Percentiles rank a stretch among this genome's conserved stretches.
phyloP scores from a whole-genome alignment of 2,113 vertebrate genomes.

The Nibea albiflora region DNA sequence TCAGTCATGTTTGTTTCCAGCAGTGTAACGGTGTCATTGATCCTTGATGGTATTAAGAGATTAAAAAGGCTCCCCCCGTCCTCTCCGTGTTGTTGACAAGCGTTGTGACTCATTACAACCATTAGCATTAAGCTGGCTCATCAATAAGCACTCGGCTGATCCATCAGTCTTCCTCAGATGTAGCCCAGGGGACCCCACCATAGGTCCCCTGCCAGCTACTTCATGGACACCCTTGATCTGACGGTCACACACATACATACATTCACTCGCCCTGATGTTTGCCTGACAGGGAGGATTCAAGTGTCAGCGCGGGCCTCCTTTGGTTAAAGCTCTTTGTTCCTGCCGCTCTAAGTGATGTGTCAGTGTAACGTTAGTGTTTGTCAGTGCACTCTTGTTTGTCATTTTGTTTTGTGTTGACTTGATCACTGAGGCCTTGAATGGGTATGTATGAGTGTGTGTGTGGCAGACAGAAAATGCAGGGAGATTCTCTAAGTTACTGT shows the following conservation, averaged over 20 bases:
- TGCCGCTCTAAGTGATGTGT: slow-evolving; percentile 37
- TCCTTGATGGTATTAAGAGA: slow-evolving; percentile 79
- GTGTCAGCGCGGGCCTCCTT: slow-evolving; percentile 30
- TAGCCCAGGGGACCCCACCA: slow-evolving; percentile 54
- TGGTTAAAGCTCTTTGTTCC: slow-evolving; percentile 33
- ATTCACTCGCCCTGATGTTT: slow-evolving; percentile 17
- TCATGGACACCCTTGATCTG: slow-evolving; percentile 59
- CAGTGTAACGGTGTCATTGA: slow-evolving; percentile 60
- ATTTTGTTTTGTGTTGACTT: slow-evolving; percentile 47
- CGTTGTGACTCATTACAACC: slow-evolving; percentile 78
- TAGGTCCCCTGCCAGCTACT: slow-evolving; percentile 36
- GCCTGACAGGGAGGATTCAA: slow-evolving; percentile 35
- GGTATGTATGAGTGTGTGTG: slow-evolving; percentile 3
- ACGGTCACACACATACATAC: slow-evolving; percentile 26
- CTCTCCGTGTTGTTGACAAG: slow-evolving; percentile 77
- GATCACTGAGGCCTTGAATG: slow-evolving; percentile 35
- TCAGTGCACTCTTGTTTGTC: slow-evolving; percentile 49
- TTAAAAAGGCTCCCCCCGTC: slow-evolving; percentile 79
- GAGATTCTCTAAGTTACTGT: slow-evolving; percentile 32
- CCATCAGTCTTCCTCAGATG: slow-evolving; percentile 75
- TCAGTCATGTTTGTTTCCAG: slow-evolving; percentile 62
- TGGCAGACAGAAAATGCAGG: background rate
- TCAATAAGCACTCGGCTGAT: slow-evolving; percentile 81
- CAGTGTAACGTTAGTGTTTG: slow-evolving; percentile 43
- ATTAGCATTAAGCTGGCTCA: slow-evolving; percentile 83